Conservation (phyloP, 2,797 vertebrate species). For the Acanthiza pusilla region DNA sequence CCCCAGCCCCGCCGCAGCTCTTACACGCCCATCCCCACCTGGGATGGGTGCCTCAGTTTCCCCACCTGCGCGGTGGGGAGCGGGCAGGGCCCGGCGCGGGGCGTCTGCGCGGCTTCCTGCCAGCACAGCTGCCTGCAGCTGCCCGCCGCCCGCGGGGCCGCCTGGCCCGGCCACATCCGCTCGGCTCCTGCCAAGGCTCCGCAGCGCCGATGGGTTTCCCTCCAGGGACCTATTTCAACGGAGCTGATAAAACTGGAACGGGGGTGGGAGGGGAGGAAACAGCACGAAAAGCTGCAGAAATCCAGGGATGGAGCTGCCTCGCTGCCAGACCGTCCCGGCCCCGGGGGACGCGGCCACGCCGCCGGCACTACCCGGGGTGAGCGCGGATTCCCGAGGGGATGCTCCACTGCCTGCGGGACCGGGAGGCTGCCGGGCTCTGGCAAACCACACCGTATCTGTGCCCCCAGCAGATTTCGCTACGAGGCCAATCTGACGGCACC, state of each 20-base stretch:
- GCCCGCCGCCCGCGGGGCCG: conserved; percentile 2
- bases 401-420: neutral
- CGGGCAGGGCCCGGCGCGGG: neutral
- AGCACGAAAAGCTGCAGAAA: conserved; percentile 2
- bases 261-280: neutral
- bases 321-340: neutral
- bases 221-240: conserved; percentile 24
- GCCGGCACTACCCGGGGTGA: neutral
- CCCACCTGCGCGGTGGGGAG: neutral
- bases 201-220: conserved; percentile 21
- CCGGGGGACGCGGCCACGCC: rapidly evolving
- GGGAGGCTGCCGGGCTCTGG: neutral
- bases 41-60: conserved; percentile 18
- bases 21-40: neutral
- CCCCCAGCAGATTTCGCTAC: neutral
- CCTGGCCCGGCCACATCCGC: conserved; percentile 29
- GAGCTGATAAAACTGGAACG: conserved; percentile 16
- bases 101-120: conserved; percentile 1
- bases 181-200: conserved; percentile 44
- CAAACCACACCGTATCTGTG: neutral
- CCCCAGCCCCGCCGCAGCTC: rapidly evolving
- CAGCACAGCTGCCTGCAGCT: conserved; percentile 41
- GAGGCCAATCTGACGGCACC: neutral
- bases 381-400: rapidly evolving
- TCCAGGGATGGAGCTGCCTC: neutral